Base-by-base conservation (phyloP, 2,797 vertebrate species). In the Lithobates sylvaticus region DNA sequence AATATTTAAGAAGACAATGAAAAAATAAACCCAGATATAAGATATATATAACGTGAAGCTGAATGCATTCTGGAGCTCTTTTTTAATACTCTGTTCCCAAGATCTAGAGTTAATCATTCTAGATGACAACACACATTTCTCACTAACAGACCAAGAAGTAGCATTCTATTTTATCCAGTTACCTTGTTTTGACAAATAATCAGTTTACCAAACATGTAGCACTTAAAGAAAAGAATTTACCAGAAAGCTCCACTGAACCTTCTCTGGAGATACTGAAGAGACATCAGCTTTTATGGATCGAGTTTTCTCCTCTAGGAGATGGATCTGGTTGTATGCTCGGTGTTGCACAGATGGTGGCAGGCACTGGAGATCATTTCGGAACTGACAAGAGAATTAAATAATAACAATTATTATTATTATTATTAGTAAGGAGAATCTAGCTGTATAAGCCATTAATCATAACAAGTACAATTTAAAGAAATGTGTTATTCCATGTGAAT, bases 351-450 rank as follows among this genome's bases (percentile, higher is more conserved):
- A 88, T 86, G 94, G 90, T 87, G 90, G 94, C 87, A 92, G 91
- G 73, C 91, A 83, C 77, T 91, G 81, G 27, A 91, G 90, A 78
- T 93, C 94, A 93, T 96, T 93, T 94, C 93, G 95, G 88, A 92
- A 90, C 95, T 96, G 91, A 39, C 82, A 42, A 39, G 65, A 64
- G 32, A 67, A 76, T 54, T 44, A 44, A 65, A 67, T 10, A 29
- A 67, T 10, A 29, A 67, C 27, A 29, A 29, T 15, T 15, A 67
- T 29, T 29, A 67, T 64, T 21, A 21, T 7, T 64, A 64, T n/a
- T 64, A 44, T 2, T 44, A 44, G 12, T 44, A 44, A 50, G 42
- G 44, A 39, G 39, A 39, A 47, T 10, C 12, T 10, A 47, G 47
- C 47, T 50, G 13, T 15, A 50, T 13, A 50, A 15, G 3, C 4